These are phyloP conservation scores for Aquatica leii DNA, from an alignment of 2,888 invertebrate genomes.

Conservation along the genomic window DNA sequence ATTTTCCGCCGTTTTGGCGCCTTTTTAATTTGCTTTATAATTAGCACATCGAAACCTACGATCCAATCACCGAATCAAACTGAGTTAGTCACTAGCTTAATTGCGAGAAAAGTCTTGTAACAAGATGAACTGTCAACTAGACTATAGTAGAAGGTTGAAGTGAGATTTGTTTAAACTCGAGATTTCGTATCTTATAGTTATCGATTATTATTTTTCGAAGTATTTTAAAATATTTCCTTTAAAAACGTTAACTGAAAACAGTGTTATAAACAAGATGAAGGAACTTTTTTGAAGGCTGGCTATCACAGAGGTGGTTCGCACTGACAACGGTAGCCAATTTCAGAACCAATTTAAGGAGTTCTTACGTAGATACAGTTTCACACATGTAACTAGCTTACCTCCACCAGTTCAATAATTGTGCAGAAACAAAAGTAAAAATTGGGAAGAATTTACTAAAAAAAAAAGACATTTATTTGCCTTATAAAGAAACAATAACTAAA, in stretches of 20 bases:
- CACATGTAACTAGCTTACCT: neutral
- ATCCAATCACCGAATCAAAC: no score
- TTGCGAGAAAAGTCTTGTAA: no score
- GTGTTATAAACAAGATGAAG: neutral
- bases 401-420: neutral
- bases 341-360: conserved; percentile 1
- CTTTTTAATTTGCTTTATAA: no score
- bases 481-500: no score
- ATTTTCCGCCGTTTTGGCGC: no score
- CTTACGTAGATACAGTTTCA: neutral
- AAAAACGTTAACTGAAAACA: neutral
- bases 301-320: neutral
- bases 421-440: neutral
- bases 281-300: neutral
- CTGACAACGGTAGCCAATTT: conserved; percentile 1
- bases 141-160: neutral
- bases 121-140: neutral
- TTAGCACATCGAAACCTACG: no score
- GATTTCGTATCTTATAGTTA: neutral
- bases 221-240: neutral
- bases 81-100: no score
- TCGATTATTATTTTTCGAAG: neutral
- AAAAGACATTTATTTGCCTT: no score
- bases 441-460: conserved; percentile 1
- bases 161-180: no score